These are phyloP conservation scores for Melospiza georgiana DNA, from an alignment of 2,113 vertebrate genomes.

Conservation along the genomic window DNA sequence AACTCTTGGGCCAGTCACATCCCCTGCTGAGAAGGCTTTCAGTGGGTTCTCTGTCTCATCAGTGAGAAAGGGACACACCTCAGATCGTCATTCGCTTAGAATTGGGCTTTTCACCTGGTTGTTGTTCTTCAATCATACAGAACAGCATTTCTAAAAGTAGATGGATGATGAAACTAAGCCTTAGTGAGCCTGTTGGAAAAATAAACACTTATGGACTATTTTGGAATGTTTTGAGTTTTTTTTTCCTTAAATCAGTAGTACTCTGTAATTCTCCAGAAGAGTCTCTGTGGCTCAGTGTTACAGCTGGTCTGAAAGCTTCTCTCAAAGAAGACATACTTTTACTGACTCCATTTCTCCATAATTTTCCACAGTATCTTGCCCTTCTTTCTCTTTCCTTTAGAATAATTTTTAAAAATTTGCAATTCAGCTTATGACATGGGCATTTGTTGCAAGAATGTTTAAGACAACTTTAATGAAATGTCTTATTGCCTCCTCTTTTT, in stretches of 20 bases:
- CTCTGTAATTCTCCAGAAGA: neutral
- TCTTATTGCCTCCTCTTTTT: neutral
- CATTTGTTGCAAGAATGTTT: neutral
- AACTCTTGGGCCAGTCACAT: neutral
- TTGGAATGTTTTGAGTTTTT: neutral
- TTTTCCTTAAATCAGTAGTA: neutral
- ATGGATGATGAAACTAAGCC: neutral
- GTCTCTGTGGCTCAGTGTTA: neutral
- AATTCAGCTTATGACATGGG: neutral
- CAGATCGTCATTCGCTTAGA: neutral
- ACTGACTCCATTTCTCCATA: neutral
- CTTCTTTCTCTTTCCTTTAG: neutral
- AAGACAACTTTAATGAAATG: neutral
- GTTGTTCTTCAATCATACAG: neutral
- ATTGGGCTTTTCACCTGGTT: neutral
- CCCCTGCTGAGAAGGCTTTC: neutral
- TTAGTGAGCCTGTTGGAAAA: neutral
- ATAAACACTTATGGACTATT: neutral
- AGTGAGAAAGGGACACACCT: neutral
- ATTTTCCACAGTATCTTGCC: neutral
- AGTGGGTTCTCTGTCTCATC: fast-evolving
- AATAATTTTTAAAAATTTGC: neutral
- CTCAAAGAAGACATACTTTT: neutral
- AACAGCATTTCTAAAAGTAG: neutral
- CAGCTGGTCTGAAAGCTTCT: neutral